phyloP scores from a whole-genome alignment of 1,140 invertebrate species.

The Trypoxylus dichotomus region DNA sequence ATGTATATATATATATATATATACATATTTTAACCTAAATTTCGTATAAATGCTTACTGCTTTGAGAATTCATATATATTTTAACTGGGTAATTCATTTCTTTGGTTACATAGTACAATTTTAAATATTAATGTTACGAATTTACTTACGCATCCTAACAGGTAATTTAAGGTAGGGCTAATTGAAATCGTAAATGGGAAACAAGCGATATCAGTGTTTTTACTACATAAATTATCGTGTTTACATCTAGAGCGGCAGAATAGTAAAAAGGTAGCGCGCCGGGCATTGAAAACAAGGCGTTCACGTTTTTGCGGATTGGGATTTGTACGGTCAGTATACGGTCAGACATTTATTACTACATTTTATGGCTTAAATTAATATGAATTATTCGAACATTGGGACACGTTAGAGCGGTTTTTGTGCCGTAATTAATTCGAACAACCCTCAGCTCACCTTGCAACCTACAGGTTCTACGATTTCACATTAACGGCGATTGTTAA shows the following conservation, averaged over 20 bases:
- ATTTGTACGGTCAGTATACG: constrained; percentile 1
- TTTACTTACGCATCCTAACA: not conserved
- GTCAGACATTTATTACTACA: constrained; percentile 16
- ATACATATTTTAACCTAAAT: no score
- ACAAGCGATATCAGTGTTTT: not conserved
- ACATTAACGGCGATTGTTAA: not conserved
- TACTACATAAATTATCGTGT: not conserved
- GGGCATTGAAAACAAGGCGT: not conserved
- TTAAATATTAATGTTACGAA: not conserved
- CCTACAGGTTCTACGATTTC: not conserved
- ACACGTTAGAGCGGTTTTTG: not conserved
- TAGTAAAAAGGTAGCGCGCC: not conserved
- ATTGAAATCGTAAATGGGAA: not conserved
- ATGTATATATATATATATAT: no score
- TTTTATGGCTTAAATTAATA: constrained; percentile 17
- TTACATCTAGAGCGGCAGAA: not conserved
- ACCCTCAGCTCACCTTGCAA: not conserved
- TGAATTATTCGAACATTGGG: not conserved
- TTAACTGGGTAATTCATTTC: no score
- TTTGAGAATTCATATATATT: no score
- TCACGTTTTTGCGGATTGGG: not conserved
- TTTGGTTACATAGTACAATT: not conserved
- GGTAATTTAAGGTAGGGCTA: not conserved
- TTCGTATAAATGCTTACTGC: no score
- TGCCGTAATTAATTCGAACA: not conserved